Evolutionary conservation across 2,888 invertebrate species (phyloP).

Genomic region (Nephrotoma guestfalica): DNA sequence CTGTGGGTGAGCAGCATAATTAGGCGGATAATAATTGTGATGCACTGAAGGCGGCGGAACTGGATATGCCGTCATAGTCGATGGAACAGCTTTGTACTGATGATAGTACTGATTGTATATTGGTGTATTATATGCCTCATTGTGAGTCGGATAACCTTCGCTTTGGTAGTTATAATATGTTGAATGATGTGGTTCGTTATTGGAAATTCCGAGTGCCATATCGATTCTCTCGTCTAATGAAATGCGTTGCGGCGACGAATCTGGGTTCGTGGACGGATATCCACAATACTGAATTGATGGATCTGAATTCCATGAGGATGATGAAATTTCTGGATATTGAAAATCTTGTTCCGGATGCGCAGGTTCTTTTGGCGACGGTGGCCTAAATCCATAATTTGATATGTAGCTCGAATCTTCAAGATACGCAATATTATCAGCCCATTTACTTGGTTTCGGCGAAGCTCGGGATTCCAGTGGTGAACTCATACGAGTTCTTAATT

Average conservation of each 20-base stretch:
- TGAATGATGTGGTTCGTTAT: not conserved
- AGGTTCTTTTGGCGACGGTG: not conserved
- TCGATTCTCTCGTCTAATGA: not conserved
- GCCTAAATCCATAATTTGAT: not conserved
- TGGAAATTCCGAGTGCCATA: not conserved
- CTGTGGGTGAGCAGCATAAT: not conserved
- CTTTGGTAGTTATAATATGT: not conserved
- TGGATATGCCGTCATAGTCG: not conserved
- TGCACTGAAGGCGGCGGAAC: not conserved
- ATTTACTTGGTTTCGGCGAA: not conserved
- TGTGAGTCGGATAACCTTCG: not conserved
- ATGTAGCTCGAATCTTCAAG: not conserved
- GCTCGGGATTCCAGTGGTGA: not conserved
- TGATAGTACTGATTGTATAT: not conserved
- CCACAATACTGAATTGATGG: not conserved
- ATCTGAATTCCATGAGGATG: not conserved
- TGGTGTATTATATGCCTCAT: not conserved
- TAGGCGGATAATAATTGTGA: not conserved
- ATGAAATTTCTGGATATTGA: not conserved
- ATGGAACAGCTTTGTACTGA: not conserved
- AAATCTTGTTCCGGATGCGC: not conserved
- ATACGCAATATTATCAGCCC: not conserved
- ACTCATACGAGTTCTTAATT: not conserved
- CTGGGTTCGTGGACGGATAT: not conserved
- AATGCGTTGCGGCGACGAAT: not conserved